These are phyloP conservation scores for Ditula angustiorana DNA, from an alignment of 2,888 invertebrate species.

Conservation along the genomic window DNA sequence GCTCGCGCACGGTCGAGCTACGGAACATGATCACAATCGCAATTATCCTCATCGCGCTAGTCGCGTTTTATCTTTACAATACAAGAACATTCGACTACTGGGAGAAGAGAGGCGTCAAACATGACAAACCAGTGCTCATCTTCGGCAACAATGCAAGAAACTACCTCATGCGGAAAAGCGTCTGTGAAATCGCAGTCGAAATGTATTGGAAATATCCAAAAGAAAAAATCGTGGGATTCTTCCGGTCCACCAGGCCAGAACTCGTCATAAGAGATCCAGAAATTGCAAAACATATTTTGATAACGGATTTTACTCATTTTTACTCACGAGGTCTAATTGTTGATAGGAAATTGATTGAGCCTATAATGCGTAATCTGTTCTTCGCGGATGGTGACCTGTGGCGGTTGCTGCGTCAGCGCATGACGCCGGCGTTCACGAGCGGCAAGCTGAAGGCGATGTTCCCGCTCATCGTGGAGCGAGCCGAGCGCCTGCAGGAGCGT, in stretches of 20 bases:
- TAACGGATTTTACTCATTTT: conserved; percentile 63
- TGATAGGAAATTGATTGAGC: conserved; percentile 56
- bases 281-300: conserved; percentile 59
- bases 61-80: conserved; percentile 24
- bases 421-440: conserved; percentile 66
- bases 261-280: conserved; percentile 65
- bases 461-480: conserved; percentile 64
- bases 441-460: conserved; percentile 69
- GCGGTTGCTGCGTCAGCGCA: conserved; percentile 65
- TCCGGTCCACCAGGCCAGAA: conserved; percentile 55
- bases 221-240: conserved; percentile 64
- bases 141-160: conserved; percentile 60
- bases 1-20: not conserved
- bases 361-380: conserved; percentile 63
- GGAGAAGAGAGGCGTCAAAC: conserved; percentile 54
- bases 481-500: conserved; percentile 57
- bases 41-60: conserved; percentile 12
- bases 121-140: conserved; percentile 60
- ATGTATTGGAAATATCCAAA: conserved; percentile 62
- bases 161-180: conserved; percentile 55
- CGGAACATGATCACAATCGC: conserved; percentile 31
- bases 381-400: conserved; percentile 66
- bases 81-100: conserved; percentile 40
- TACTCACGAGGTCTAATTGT: conserved; percentile 59
- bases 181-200: conserved; percentile 56